Base-by-base conservation (phyloP, 2,888 invertebrate species). In the Drosophila diplacantha region DNA sequence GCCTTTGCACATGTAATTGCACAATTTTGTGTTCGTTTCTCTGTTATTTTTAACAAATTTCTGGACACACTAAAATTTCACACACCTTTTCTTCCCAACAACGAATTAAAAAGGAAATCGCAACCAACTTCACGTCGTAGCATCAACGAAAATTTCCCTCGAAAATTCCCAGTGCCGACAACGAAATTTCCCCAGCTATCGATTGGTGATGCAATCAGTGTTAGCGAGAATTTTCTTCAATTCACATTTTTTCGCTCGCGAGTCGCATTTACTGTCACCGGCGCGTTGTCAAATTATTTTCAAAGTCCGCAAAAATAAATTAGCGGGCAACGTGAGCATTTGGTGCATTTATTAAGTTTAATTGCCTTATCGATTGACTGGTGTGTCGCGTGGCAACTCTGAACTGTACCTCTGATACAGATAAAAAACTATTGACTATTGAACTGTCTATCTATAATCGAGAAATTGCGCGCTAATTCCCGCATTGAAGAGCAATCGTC, bases 71-170 rank as follows among this genome's bases (percentile, higher is more conserved):
- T 65, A 59, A 76, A 77, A 59, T 37, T 72, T 57, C 38, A 85
- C 85, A 62, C 82, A 87, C 87, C 87, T 86, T 81, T 84, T 81
- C 79, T 83, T 75, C 75, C 85, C 85, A 85, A 85, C 80, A 85
- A 84, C 83, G 85, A 86, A 85, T 83, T 71, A 85, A 87, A 87
- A 87, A 87, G 86, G 79, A 86, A 83, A 81, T 75, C 79, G 78
- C 78, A 80, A 70, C 84, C 84, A 84, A 85, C 86, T 75, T 85
- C 61, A 70, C 67, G 74, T 38, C 63, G 44, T 53, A 37, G 47
- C 31, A 49, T 35, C 11, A 52, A 37, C 26, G 32, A 32, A 64
- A 62, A 62, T 52, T 44, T 62, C 61, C 68, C 59, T 41, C 5
- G 1, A 12, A 66, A 71, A 62, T 52, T 67, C 73, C 83, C 68